Base-by-base conservation (phyloP, 2,888 invertebrate genomes). In the Venusia cambrica region DNA sequence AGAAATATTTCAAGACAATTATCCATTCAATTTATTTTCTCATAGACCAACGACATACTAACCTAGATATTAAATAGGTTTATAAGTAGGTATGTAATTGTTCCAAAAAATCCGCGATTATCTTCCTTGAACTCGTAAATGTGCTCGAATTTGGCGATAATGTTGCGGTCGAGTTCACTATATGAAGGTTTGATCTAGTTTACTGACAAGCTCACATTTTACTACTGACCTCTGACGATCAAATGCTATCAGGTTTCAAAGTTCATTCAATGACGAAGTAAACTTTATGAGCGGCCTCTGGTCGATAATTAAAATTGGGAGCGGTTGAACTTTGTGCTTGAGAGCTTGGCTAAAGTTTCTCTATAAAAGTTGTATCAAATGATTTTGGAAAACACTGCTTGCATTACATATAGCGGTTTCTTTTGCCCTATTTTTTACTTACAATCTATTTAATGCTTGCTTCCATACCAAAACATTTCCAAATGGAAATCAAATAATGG, bases 331-430 rank as follows among this genome's bases (percentile, higher is more conserved):
- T 41, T 44, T 41, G 34, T 34, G 31, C 38, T 43, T 19, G 36
- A 45, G 41, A 35, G 45, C 43, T 43, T 45, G 41, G 31, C 33
- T 37, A 25, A 38, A 45, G 32, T 44, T 45, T 37, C 27, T 48
- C 32, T 17, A 35, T 48, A 40, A 38, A 33, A 28, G 13, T 32
- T 6, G 17, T 12, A 14, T 17, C 11, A 11, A 35, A 35, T 24
- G 24, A 36, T 28, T 25, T 25, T 26, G 2, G 2, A 19, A 25
- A 24, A 31, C 13, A 12, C 12, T 4, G n/a, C 5, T 15, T 25
- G 6, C 15, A 34, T 21, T 27, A 17, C 26, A 21, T 9, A 12
- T 20, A 20, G 26, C 27, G 22, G 17, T 8, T 24, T 22, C n/a
- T n/a, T n/a, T n/a, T n/a, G n/a, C n/a, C n/a, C n/a, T n/a, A n/a